A percentile compares a stretch with the other conserved stretches of the same genome.
These are phyloP conservation scores for Eulacestoma nigropectus DNA, from an alignment of 2,113 vertebrate genomes.

Conservation along the genomic window DNA sequence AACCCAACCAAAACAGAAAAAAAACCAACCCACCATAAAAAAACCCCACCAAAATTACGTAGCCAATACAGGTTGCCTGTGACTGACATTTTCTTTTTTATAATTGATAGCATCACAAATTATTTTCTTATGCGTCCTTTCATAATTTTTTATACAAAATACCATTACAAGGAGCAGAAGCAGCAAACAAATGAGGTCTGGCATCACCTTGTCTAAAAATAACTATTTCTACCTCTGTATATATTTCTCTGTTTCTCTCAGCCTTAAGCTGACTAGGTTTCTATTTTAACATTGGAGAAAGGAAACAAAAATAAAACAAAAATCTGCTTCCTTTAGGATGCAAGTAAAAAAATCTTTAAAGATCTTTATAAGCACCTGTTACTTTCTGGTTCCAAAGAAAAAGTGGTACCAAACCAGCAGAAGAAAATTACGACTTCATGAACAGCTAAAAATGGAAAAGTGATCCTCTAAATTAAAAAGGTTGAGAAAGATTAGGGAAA, in stretches of 20 bases:
- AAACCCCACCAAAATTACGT: fast-evolving
- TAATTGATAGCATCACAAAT: not conserved
- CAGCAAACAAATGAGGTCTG: not conserved
- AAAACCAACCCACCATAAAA: not conserved
- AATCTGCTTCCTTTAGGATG: not conserved
- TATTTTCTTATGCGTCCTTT: not conserved
- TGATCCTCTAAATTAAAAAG: conserved; percentile 3
- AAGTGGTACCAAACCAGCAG: not conserved
- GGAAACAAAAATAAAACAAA: not conserved
- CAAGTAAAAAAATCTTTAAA: not conserved
- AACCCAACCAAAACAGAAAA: not conserved
- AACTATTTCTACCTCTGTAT: not conserved
- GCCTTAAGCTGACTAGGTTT: not conserved
- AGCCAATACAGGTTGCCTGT: not conserved
- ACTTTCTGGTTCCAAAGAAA: not conserved
- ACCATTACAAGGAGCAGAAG: not conserved
- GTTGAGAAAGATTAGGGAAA: not conserved
- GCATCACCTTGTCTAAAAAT: not conserved
- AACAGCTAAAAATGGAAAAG: conserved; percentile 14
- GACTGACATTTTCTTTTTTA: not conserved
- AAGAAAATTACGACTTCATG: not conserved
- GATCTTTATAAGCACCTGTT: not conserved
- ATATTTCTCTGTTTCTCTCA: not conserved
- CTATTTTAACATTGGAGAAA: not conserved
- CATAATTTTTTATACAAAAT: not conserved